Base-by-base conservation (phyloP, 2,113 vertebrate genomes). In the Aleadryas rufinucha region DNA sequence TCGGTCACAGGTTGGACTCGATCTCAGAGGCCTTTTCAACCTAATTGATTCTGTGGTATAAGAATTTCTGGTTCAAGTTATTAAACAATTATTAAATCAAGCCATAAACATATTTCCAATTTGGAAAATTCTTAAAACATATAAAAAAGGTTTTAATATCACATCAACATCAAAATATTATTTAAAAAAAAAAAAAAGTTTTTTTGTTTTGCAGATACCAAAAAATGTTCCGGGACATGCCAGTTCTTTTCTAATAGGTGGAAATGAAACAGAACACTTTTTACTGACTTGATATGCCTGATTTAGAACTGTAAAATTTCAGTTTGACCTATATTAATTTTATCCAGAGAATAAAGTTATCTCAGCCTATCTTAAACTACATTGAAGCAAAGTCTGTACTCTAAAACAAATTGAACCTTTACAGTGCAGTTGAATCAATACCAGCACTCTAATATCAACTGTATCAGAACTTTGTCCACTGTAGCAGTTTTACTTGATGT, bases 291-390 rank as follows among this genome's bases (percentile, higher is more conserved):
- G 24, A 42, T 35, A 84, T 44, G 30, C 21, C 49, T 19, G 16
- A 56, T 68, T 84, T 71, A 75, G 52, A 75, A 24, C 9, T 42
- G 23, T 53, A 41, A 52, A 10, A 87, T 76, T 81, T 79, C 63
- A 70, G 45, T 86, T 65, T 89, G 64, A 74, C 76, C 92, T 78
- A 47, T 35, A 53, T 84, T 92, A 86, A 56, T 37, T 84, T 89
- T 14, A 75, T 39, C 22, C 52, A 75, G 33, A 59, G 13, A 89
- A 54, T 30, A 83, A 74, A 21, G 44, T 26, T 59, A 68, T 87
- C 21, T 33, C 64, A 92, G 31, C 11, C 69, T 63, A 41, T 77
- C 28, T 69, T 39, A 92, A 89, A 59, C 33, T 41, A 68, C 35
- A 19, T 1, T 41, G 44, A 74, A 83, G 41, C 30, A 47, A 90